These are phyloP conservation scores for Caretta caretta DNA, from an alignment of 2,113 vertebrate species.

Conservation along the genomic window DNA sequence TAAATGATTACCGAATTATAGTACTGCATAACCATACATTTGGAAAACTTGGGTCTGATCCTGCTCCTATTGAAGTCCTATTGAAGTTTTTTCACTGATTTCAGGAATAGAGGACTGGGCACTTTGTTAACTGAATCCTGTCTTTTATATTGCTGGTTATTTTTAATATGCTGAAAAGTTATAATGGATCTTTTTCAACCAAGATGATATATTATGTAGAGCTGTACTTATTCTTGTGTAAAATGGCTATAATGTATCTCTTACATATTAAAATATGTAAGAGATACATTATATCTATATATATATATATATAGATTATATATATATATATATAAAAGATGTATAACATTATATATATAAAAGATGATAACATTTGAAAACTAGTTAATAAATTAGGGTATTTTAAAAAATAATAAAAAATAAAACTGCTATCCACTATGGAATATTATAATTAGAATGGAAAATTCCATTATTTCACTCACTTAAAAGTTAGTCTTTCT, in stretches of 20 bases:
- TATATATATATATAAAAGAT: no score
- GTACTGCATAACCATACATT: constrained; percentile 49
- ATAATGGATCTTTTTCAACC: constrained; percentile 35
- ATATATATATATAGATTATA: no score
- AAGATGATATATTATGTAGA: not conserved
- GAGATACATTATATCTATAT: no score
- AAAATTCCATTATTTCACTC: constrained; percentile 65
- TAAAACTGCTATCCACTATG: constrained; percentile 49
- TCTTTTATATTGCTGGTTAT: not conserved
- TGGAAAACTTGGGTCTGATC: constrained; percentile 40
- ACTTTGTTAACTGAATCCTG: not conserved
- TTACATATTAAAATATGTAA: constrained; percentile 39
- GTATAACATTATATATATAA: constrained; percentile 25
- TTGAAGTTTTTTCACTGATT: constrained; percentile 27
- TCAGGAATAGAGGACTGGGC: constrained; percentile 33
- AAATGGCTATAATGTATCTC: constrained; percentile 12
- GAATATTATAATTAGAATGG: constrained; percentile 69
- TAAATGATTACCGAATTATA: not conserved
- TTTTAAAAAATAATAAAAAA: constrained; percentile 52
- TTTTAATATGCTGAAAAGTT: constrained; percentile 31
- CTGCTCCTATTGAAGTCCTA: constrained; percentile 41
- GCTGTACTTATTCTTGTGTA: constrained; percentile 17
- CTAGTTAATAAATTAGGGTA: constrained; percentile 13
- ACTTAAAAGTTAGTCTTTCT: constrained; percentile 64
- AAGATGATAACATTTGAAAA: constrained; percentile 59